Evolutionary conservation across 2,113 vertebrate species (phyloP).

Genomic region (Hiodon tergisus): DNA sequence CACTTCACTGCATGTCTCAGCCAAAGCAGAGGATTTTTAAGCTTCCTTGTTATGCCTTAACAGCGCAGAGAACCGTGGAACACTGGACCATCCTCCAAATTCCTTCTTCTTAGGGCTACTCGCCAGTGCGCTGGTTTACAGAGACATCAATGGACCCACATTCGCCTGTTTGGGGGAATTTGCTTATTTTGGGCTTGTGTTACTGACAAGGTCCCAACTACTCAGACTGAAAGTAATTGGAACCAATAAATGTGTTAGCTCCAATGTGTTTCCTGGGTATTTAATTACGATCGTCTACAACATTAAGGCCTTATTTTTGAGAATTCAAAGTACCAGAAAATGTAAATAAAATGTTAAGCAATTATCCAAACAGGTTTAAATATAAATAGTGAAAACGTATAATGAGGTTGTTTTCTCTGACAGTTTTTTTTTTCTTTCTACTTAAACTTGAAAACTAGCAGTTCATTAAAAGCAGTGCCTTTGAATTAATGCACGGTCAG

Average conservation of each 20-base stretch:
- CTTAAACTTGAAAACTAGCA: not conserved
- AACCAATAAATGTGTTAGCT: not conserved
- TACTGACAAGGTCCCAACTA: not conserved
- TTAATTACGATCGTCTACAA: not conserved
- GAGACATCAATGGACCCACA: not conserved
- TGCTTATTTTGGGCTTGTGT: not conserved
- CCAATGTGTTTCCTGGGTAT: not conserved
- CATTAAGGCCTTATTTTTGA: too few relatives aligned
- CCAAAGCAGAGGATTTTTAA: conserved; percentile 22
- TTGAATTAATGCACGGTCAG: not conserved
- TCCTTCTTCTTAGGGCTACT: conserved; percentile 1
- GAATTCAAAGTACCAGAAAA: too few relatives aligned
- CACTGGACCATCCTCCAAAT: conserved; percentile 40
- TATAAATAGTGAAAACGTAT: too few relatives aligned
- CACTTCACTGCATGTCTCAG: conserved; percentile 39
- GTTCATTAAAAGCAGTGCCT: conserved; percentile 9
- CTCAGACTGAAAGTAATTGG: not conserved
- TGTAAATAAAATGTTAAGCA: not conserved
- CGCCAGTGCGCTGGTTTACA: not conserved
- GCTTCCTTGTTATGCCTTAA: conserved; percentile 36
- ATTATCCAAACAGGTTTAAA: not conserved
- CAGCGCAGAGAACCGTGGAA: conserved; percentile 28
- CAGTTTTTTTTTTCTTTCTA: not conserved
- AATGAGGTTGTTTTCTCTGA: not conserved
- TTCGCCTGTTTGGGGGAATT: not conserved